A percentile compares a stretch with the other conserved stretches of the same genome.
Conservation (phyloP, 2,888 invertebrate genomes). For the Theretra japonica region DNA sequence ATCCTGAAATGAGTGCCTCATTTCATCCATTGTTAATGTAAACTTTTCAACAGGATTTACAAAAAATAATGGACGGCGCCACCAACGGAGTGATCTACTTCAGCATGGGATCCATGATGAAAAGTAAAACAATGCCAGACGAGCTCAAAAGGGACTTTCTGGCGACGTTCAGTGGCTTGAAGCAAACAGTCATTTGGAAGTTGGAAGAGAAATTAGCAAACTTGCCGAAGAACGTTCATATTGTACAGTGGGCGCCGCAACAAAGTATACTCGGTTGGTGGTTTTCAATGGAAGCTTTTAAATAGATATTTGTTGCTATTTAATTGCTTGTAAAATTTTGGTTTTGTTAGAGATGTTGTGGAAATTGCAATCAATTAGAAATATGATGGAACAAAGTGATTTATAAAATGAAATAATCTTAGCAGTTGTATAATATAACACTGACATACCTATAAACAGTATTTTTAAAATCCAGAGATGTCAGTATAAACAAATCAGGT, state of each 20-base stretch:
- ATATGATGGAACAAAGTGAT: no score
- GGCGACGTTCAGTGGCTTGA: conserved; percentile 62
- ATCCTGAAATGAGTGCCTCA: no score
- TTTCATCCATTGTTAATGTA: no score
- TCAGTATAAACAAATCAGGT: no score
- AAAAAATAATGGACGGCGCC: conserved; percentile 64
- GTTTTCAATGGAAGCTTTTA: not conserved
- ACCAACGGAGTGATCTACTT: conserved; percentile 73
- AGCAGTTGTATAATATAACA: no score
- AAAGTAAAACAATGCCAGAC: conserved; percentile 62
- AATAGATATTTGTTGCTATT: not conserved
- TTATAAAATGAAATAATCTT: no score
- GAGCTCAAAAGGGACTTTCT: conserved; percentile 54
- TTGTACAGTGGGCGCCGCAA: conserved; percentile 64
- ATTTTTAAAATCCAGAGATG: no score
- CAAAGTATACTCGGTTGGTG: conserved; percentile 58
- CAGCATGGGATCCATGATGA: conserved; percentile 72
- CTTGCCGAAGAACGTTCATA: conserved; percentile 55
- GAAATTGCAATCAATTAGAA: no score
- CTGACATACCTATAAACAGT: no score
- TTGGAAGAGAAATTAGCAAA: conserved; percentile 53
- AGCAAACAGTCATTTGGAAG: conserved; percentile 74
- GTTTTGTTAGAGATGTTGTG: no score
- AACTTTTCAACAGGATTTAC: conserved; percentile 58
- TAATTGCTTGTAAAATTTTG: no score